These are phyloP conservation scores for Aphyosemion australe DNA, from an alignment of 2,113 vertebrate species.

Conservation along the genomic window DNA sequence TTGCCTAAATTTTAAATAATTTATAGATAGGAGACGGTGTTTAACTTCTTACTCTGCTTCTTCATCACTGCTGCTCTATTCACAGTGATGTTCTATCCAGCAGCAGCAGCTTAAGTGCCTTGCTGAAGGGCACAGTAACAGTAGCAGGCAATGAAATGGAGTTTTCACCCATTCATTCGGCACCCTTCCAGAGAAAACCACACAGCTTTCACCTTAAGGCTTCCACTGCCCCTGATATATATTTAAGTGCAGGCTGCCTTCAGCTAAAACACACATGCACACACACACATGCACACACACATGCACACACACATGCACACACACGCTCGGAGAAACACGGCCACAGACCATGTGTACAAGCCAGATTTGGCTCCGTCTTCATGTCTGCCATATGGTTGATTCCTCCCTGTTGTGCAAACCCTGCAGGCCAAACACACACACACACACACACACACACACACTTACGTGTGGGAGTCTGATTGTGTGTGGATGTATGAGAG, in stretches of 20 bases:
- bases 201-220: slow-evolving; percentile 61
- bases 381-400: slow-evolving; percentile 73
- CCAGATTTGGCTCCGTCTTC: slow-evolving; percentile 66
- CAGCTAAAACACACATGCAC: slow-evolving; percentile 21
- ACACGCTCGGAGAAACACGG: slow-evolving; percentile 38
- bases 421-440: slow-evolving; percentile 71
- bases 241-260: slow-evolving; percentile 58
- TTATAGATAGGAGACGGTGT: neutral
- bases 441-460: slow-evolving; percentile 55
- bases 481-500: slow-evolving; percentile 24
- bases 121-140: slow-evolving; percentile 54
- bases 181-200: slow-evolving; percentile 49
- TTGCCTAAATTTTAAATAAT: too few species aligned
- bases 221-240: slow-evolving; percentile 60
- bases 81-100: neutral
- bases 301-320: slow-evolving; percentile 13
- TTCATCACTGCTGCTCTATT: neutral
- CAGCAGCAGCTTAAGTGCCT: slow-evolving; percentile 45
- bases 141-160: slow-evolving; percentile 26
- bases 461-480: slow-evolving; percentile 30
- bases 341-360: slow-evolving; percentile 65
- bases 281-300: slow-evolving; percentile 17
- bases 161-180: slow-evolving; percentile 52
- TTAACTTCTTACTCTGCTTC: neutral
- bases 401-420: slow-evolving; percentile 71